Evolutionary conservation across 37 sponge, comb jelly and placozoan species (phyloP).

Genomic region (Lycopodina hypogea): DNA sequence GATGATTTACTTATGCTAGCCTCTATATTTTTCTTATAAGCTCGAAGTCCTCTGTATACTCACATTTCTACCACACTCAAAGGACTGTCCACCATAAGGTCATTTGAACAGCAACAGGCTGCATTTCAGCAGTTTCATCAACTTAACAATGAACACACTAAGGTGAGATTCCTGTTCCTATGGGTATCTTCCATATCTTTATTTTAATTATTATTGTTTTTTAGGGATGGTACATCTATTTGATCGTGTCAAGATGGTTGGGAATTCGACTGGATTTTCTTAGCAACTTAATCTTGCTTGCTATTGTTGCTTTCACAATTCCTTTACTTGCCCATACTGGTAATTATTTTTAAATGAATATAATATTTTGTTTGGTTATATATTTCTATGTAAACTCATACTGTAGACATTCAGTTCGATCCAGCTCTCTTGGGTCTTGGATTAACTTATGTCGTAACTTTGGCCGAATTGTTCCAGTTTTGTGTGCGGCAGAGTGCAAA

Average conservation of each 20-base stretch:
- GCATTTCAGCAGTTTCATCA: background rate
- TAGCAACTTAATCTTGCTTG: slow-evolving; percentile 28
- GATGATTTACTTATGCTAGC: too few relatives aligned
- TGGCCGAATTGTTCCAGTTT: slow-evolving; percentile 78
- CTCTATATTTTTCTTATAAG: slow-evolving; percentile 37
- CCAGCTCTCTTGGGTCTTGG: slow-evolving; percentile 66
- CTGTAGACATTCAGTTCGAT: slow-evolving; percentile 3
- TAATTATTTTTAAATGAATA: background rate
- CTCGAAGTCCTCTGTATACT: slow-evolving; percentile 82
- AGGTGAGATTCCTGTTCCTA: background rate
- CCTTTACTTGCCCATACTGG: slow-evolving; percentile 13
- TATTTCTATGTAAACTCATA: too few relatives aligned
- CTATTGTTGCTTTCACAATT: slow-evolving; percentile 45
- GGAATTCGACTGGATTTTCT: slow-evolving; percentile 66
- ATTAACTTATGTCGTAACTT: slow-evolving; percentile 58
- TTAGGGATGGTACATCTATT: slow-evolving; percentile 65
- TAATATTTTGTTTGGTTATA: too few relatives aligned
- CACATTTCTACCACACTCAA: slow-evolving; percentile 79
- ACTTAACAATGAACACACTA: slow-evolving; percentile 6
- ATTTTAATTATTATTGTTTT: background rate
- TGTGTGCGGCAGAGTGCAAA: slow-evolving; percentile 75
- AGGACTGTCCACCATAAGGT: slow-evolving; percentile 71
- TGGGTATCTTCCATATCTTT: background rate
- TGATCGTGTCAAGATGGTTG: slow-evolving; percentile 64
- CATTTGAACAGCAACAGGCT: slow-evolving; percentile 33